Evolutionary conservation across 2,888 invertebrate genomes (phyloP).

Genomic region (Dryadula phaetusa): DNA sequence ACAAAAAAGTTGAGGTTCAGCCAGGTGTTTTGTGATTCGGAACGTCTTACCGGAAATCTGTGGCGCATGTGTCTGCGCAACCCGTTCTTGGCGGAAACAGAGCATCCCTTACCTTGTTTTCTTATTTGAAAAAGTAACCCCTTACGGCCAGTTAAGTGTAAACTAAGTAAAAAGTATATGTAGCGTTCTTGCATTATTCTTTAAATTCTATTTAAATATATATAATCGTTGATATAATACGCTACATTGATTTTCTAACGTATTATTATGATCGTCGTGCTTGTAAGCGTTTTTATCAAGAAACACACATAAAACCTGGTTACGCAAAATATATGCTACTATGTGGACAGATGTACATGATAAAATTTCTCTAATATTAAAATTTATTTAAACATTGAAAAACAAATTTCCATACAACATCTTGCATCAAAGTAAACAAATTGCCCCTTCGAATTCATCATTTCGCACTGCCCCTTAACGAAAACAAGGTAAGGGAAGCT

Average conservation of each 20-base stretch:
- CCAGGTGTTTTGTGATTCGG: constrained; percentile 75
- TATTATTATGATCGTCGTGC: too few relatives aligned
- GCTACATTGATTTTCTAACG: too few relatives aligned
- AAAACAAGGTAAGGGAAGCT: constrained; percentile 29
- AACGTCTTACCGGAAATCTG: constrained; percentile 81
- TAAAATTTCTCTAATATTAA: too few relatives aligned
- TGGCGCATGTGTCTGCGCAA: constrained; percentile 75
- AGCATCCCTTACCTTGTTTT: constrained; percentile 69
- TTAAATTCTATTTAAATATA: constrained; percentile 19
- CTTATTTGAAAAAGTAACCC: constrained; percentile 65
- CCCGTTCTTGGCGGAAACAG: constrained; percentile 78
- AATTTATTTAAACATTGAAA: neutral
- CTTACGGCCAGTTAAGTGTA: constrained; percentile 43
- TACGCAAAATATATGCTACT: too few relatives aligned
- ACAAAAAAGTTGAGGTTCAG: constrained; percentile 69
- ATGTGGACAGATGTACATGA: too few relatives aligned
- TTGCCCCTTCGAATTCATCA: constrained; percentile 2
- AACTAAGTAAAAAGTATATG: constrained; percentile 24
- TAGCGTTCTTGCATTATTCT: constrained; percentile 18
- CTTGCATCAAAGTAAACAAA: neutral
- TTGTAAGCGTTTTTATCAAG: too few relatives aligned
- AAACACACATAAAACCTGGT: too few relatives aligned
- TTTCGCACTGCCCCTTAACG: constrained; percentile 27
- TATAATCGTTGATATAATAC: too few relatives aligned
- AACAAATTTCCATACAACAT: constrained; percentile 7